A percentile compares a stretch with the other conserved stretches of the same genome.
Evolutionary conservation across 2,888 invertebrate genomes (phyloP).

Genomic region (Saturnia pavonia): DNA sequence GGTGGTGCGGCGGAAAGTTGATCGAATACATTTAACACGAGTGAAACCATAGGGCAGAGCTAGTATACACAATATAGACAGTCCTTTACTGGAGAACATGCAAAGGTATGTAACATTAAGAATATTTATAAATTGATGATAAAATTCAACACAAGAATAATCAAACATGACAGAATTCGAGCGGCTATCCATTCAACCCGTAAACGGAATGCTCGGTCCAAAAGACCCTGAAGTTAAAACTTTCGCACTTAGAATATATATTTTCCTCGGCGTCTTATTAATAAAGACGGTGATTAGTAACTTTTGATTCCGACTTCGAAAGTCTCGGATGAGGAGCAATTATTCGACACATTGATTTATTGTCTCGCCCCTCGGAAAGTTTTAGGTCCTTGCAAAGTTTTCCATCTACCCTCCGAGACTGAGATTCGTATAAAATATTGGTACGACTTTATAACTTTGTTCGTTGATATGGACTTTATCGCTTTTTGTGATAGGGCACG

Average conservation of each 20-base stretch:
- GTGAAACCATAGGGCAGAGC: too few relatives aligned
- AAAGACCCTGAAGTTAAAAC: slow-evolving; percentile 29
- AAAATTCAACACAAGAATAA: slow-evolving; percentile 5
- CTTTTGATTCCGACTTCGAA: slow-evolving; percentile 69
- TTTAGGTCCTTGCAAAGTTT: slow-evolving; percentile 28
- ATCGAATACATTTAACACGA: too few relatives aligned
- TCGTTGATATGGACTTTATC: slow-evolving; percentile 55
- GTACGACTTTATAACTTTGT: slow-evolving; percentile 52
- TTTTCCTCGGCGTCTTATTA: slow-evolving; percentile 56
- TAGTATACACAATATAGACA: too few relatives aligned
- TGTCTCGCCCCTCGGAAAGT: slow-evolving; percentile 54
- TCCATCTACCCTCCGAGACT: slow-evolving; percentile 22
- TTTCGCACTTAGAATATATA: slow-evolving; percentile 26
- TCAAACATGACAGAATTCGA: not conserved
- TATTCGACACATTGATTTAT: slow-evolving; percentile 81
- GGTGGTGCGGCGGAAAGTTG: too few relatives aligned
- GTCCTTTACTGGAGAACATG: too few relatives aligned
- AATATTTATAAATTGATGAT: too few relatives aligned
- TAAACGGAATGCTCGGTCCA: slow-evolving; percentile 22
- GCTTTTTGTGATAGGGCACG: slow-evolving; percentile 47
- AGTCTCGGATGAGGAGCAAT: slow-evolving; percentile 69
- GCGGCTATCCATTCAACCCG: slow-evolving; percentile 14
- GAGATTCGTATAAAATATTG: slow-evolving; percentile 34
- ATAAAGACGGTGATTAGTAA: slow-evolving; percentile 76
- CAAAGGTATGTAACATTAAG: too few relatives aligned